Evolutionary conservation across 2,113 vertebrate species (phyloP).

Genomic region (Pteruthius melanotis): DNA sequence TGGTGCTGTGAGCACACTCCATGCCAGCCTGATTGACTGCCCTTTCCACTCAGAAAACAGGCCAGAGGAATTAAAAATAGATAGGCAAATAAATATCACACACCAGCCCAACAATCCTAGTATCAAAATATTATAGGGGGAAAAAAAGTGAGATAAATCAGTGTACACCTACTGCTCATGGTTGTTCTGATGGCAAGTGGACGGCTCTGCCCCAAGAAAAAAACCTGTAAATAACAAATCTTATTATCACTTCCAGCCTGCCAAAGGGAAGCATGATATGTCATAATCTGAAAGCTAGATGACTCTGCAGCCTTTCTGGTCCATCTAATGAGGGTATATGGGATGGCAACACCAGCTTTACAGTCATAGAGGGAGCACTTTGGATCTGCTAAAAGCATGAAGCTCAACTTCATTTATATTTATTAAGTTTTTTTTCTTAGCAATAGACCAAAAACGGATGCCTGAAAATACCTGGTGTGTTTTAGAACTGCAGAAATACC

Average conservation of each 20-base stretch:
- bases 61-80: not conserved
- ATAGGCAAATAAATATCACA: not conserved
- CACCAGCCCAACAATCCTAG: not conserved
- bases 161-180: not conserved
- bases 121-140: not conserved
- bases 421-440: not conserved
- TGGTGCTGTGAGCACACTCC: rapidly evolving
- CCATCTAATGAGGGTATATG: not conserved
- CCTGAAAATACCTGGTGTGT: not conserved
- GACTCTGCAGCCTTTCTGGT: not conserved
- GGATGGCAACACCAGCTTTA: not conserved
- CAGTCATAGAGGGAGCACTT: not conserved
- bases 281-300: not conserved
- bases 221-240: not conserved
- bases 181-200: not conserved
- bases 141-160: not conserved
- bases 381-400: not conserved
- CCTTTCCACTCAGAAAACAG: not conserved
- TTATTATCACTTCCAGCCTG: not conserved
- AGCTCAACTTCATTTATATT: not conserved
- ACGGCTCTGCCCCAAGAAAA: not conserved
- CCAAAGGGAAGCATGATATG: not conserved
- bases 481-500: not conserved
- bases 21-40: not conserved
- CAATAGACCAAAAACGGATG: not conserved